Conservation (phyloP, 2,113 vertebrate genomes). For the Antigone vipio region DNA sequence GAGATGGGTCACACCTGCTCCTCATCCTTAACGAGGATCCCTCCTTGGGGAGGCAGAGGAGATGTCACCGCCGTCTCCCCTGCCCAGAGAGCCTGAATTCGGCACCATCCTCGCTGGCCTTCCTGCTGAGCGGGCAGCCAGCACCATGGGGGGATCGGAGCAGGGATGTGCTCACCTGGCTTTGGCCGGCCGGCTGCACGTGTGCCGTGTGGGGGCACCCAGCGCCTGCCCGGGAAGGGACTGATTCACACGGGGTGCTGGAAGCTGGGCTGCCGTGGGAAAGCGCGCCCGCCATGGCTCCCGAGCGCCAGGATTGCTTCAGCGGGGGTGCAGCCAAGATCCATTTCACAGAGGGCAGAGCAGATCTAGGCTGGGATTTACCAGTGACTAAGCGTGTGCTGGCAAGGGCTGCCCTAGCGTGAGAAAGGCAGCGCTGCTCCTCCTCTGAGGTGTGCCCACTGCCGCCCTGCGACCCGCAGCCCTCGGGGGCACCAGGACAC, state of each 20-base stretch:
- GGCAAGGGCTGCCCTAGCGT: slow-evolving; percentile 64
- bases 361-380: slow-evolving; percentile 59
- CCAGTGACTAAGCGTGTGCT: slow-evolving; percentile 74
- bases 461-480: neutral
- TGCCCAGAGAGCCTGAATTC: rapidly evolving
- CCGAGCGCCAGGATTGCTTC: slow-evolving; percentile 68
- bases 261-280: slow-evolving; percentile 70
- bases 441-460: slow-evolving; percentile 4
- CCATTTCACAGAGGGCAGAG: slow-evolving; percentile 58
- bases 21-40: neutral
- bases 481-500: neutral
- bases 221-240: neutral
- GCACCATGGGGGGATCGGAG: rapidly evolving
- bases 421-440: slow-evolving; percentile 40
- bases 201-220: neutral
- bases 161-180: rapidly evolving
- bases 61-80: neutral
- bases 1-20: rapidly evolving
- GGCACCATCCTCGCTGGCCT: rapidly evolving
- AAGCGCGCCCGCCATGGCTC: slow-evolving; percentile 61
- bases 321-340: slow-evolving; percentile 67
- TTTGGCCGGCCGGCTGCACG: rapidly evolving
- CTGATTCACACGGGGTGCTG: slow-evolving; percentile 16
- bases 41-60: too few relatives aligned
- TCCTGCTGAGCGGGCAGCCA: neutral